These are phyloP conservation scores for Hycleus phaleratus DNA, from an alignment of 1,140 invertebrate genomes.

Conservation along the genomic window DNA sequence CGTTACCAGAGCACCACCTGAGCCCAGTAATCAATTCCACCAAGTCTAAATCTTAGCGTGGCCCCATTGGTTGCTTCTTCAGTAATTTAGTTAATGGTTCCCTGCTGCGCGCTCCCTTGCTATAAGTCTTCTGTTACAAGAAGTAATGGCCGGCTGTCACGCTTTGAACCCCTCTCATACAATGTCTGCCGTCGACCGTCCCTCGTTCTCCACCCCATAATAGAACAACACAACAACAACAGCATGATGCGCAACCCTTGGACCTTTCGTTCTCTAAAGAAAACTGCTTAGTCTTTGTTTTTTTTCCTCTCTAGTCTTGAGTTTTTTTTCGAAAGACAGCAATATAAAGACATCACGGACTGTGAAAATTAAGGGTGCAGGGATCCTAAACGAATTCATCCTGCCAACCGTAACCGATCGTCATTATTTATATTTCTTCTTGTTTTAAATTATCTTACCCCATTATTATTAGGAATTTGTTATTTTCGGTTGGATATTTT, in stretches of 20 bases:
- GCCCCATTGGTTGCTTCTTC: slow-evolving; percentile 38
- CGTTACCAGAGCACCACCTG: slow-evolving; percentile 31
- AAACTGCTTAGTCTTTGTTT: slow-evolving; percentile 10
- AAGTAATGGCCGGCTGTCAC: slow-evolving; percentile 42
- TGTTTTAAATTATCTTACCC: too few relatives aligned
- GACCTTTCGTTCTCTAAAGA: neutral
- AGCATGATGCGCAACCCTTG: neutral
- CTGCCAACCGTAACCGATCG: too few relatives aligned
- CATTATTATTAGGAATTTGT: too few relatives aligned
- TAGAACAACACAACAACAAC: too few relatives aligned
- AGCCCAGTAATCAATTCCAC: slow-evolving; percentile 35
- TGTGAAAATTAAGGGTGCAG: slow-evolving; percentile 7
- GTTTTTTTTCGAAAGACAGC: neutral
- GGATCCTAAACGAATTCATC: too few relatives aligned
- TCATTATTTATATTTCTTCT: too few relatives aligned
- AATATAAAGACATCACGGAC: slow-evolving; percentile 13
- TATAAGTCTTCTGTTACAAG: slow-evolving; percentile 40
- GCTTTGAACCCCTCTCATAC: slow-evolving; percentile 29
- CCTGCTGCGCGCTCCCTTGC: slow-evolving; percentile 35
- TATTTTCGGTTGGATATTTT: too few relatives aligned
- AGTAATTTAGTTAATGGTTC: slow-evolving; percentile 42
- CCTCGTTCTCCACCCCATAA: neutral
- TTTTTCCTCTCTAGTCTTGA: neutral
- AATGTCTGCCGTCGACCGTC: slow-evolving; percentile 5
- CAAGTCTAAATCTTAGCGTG: slow-evolving; percentile 33